Base-by-base conservation (phyloP, 2,113 vertebrate genomes). In the Prionailurus bengalensis region DNA sequence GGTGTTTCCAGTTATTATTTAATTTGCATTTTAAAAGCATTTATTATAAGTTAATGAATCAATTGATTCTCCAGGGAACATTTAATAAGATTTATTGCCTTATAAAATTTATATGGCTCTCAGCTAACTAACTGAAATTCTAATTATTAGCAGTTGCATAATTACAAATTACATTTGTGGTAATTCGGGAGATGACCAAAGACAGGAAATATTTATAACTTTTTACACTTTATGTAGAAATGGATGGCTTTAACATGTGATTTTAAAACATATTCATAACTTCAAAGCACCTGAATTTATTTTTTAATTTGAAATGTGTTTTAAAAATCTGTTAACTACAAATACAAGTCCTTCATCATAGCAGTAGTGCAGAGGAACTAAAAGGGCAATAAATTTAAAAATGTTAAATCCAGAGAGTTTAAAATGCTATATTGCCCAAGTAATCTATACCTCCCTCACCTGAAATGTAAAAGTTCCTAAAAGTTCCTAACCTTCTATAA, bases 41-140 rank as follows among this genome's bases (percentile, higher is more conserved):
- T 98, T 98, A 97, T 99, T 98, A n/a, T 78, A 78, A 97, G 90
- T 97, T 99, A 98, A 98, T 98, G 98, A 98, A 98, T 98, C 97
- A 97, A 95, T 97, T 97, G 97, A 98, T 98, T 96, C 97, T 98
- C 96, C 79, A 96, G 98, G 98, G 98, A 98, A 81, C 88, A 91
- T 95, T 99, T 98, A 97, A 97, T 97, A 95, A 98, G 93, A 98
- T 98, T 97, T 98, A 98, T 97, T 98, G 85, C 98, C 84, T 99
- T 98, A 98, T 96, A 98, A 98, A 98, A 98, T 94, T 66, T 98
- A 88, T 97, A 94, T 98, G 97, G 89, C 98, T 96, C 82, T 97
- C 13, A 87, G 83, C 87, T 97, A 97, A 98, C 95, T 98, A 94
- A 93, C 89, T 89, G 95, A 95, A 97, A 97, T 81, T 97, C 94